Evolutionary conservation across 2,888 invertebrate species (phyloP).

Genomic region (Limnephilus auricula): DNA sequence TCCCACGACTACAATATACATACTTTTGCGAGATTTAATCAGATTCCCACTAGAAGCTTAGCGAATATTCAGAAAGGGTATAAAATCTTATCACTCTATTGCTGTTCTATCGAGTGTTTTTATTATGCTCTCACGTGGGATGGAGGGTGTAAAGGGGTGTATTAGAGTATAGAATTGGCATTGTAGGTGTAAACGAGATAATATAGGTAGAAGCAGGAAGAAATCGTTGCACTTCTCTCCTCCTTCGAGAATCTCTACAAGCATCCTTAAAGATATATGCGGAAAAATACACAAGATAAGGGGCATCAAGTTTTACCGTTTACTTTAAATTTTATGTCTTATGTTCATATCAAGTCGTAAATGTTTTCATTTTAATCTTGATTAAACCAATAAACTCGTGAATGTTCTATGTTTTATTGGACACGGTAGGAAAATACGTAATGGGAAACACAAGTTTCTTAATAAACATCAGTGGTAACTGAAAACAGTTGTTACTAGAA

Average conservation of each 20-base stretch:
- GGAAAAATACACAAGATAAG: background rate
- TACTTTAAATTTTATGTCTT: background rate
- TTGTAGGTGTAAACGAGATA: slow-evolving; percentile 2
- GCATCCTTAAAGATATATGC: background rate
- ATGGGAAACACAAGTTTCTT: background rate
- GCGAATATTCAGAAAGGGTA: background rate
- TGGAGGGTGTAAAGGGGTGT: background rate
- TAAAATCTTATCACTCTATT: slow-evolving; percentile 2
- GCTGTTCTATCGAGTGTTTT: slow-evolving; percentile 2
- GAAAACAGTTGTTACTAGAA: background rate
- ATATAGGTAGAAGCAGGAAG: background rate
- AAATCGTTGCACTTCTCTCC: background rate
- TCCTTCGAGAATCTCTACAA: background rate
- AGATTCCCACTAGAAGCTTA: background rate
- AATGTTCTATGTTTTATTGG: background rate
- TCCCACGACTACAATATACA: background rate
- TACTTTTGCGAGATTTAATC: background rate
- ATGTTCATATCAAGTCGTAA: background rate
- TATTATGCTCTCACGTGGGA: background rate
- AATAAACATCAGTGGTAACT: background rate
- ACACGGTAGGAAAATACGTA: background rate
- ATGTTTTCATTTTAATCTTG: slow-evolving; percentile 2
- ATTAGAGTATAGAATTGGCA: background rate
- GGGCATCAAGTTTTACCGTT: background rate
- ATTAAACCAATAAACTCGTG: background rate